Base-by-base conservation (phyloP, 2,888 invertebrate genomes). In the Drosophila rellima region DNA sequence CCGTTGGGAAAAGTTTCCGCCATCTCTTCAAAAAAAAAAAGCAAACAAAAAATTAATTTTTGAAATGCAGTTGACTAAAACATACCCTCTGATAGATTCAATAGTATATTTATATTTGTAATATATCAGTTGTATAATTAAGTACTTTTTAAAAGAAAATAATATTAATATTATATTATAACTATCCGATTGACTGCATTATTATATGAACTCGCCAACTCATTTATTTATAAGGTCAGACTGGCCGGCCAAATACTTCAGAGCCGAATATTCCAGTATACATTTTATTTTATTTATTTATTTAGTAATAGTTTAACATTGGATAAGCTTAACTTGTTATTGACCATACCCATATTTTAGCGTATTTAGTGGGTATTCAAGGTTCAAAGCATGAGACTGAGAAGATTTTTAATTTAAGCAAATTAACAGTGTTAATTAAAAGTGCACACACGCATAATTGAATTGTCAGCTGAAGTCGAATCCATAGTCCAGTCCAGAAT, bases 381-480 rank as follows among this genome's bases (percentile, higher is more conserved):
- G 15, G 8, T 8, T 26, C 45, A 45, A 6, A 26, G 3, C 15
- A 26, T 26, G 26, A 26, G 45, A 15, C 15, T 3, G 23, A 1
- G 8, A 47, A 4, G 4, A 15, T 39, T 39, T 47, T 48, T 40
- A 60, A 51, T 60, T 42, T 44, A 80, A 52, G 69, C 55, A 70
- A 79, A 79, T 75, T 76, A 80, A 79, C 72, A 68, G 51, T 54
- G 55, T 76, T 82, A 74, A 80, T 82, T 80, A 70, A 80, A 81
- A 82, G 74, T 74, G 59, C 47, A 45, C 65, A 75, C 50, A 55
- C 64, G 56, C 57, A 68, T 77, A 82, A 80, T 80, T 82, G 74
- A 80, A 82, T 80, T 80, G 70, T 74, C 62, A 47, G 17, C 39
- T 40, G 29, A 35, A 39, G 11, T 26, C 10, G 13, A 48, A 10